Evolutionary conservation across 1,140 invertebrate genomes (phyloP).

Genomic region (Zaprionus ornatus): DNA sequence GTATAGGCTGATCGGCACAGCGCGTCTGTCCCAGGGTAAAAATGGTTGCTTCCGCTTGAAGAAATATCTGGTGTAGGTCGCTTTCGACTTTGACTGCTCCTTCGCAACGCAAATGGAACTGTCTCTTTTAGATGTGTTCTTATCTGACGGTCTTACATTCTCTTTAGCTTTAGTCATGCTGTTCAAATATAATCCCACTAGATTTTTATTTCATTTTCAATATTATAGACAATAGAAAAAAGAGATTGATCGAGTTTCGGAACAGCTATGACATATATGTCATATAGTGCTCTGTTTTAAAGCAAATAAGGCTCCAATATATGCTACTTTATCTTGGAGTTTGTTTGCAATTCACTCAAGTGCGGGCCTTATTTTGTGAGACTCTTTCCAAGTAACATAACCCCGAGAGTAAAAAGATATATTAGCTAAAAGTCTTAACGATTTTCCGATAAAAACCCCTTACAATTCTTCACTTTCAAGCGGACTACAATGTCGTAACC

Average conservation of each 20-base stretch:
- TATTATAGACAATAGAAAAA: neutral
- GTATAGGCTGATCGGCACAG: slow-evolving; percentile 39
- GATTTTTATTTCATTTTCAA: neutral
- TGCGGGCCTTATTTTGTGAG: neutral
- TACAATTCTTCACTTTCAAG: neutral
- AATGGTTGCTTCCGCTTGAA: neutral
- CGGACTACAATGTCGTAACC: neutral
- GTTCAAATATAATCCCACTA: neutral
- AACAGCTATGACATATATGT: neutral
- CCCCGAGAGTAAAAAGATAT: neutral
- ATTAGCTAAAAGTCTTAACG: neutral
- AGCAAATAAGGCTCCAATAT: too few species aligned
- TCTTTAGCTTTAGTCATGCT: neutral
- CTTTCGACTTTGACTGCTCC: neutral
- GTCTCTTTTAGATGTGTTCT: neutral
- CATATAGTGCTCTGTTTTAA: neutral
- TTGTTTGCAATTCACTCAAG: too few species aligned
- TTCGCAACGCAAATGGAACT: neutral
- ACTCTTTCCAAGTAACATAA: too few species aligned
- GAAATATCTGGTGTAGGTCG: neutral
- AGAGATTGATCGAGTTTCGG: neutral
- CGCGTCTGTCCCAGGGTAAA: neutral
- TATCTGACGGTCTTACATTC: neutral
- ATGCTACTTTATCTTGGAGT: too few species aligned
- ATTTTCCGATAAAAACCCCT: slow-evolving; percentile 3